Conservation (phyloP, 2,888 invertebrate genomes). For the Barypeithes pellucidus region DNA sequence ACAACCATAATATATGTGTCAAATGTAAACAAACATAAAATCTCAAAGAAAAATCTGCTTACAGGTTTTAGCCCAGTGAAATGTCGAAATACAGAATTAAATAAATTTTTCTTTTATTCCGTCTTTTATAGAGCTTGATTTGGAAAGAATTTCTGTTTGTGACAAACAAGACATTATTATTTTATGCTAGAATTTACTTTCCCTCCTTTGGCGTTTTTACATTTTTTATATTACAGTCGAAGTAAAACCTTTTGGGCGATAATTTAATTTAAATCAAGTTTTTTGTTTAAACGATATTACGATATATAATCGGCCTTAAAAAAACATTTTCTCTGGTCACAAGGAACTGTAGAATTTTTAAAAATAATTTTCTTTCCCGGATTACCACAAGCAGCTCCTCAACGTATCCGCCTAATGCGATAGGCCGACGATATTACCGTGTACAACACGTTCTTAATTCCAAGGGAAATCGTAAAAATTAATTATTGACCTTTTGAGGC, state of each 20-base stretch:
- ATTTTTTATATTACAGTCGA: neutral
- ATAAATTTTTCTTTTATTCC: neutral
- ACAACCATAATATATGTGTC: no score
- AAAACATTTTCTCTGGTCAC: no score
- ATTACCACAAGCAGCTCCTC: no score
- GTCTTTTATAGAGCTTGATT: neutral
- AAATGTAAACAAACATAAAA: no score
- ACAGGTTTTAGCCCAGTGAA: neutral
- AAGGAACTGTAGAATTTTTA: no score
- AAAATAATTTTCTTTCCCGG: no score
- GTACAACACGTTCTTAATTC: neutral
- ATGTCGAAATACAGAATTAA: neutral
- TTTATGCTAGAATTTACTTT: neutral
- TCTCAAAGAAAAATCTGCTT: neutral
- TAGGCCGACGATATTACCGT: no score
- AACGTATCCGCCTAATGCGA: no score
- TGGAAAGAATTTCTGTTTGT: neutral
- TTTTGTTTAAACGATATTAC: no score
- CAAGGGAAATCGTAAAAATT: constrained; percentile 29
- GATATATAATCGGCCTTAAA: no score
- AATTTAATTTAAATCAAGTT: neutral
- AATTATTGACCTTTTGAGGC: constrained; percentile 37
- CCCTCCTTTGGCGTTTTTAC: neutral
- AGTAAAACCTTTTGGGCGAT: neutral
- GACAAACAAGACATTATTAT: constrained; percentile 3